Percentiles rank a stretch among this genome's conserved stretches.
These are phyloP conservation scores for Abrostola triplasia DNA, from an alignment of 2,888 invertebrate genomes.

Conservation along the genomic window DNA sequence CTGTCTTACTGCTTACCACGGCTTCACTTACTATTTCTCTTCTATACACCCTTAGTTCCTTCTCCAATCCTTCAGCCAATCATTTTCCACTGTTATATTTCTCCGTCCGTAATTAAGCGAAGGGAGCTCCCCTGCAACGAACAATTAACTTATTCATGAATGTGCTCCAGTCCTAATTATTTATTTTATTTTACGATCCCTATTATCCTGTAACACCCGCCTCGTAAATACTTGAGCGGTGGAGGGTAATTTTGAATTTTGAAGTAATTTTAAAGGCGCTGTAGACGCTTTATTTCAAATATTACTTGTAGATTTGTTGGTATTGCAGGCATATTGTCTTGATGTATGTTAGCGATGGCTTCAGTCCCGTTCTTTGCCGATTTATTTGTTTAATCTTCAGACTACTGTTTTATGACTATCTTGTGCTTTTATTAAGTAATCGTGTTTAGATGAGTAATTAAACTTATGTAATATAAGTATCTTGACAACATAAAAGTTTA, in stretches of 20 bases:
- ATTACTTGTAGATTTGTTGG: constrained; percentile 53
- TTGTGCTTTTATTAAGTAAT: constrained; percentile 18
- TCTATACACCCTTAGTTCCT: constrained; percentile 23
- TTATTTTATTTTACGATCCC: constrained; percentile 86
- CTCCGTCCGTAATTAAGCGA: constrained; percentile 74
- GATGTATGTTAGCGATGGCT: constrained; percentile 27
- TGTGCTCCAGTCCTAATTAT: constrained; percentile 81
- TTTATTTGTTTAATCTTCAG: constrained; percentile 47
- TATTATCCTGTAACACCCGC: constrained; percentile 80
- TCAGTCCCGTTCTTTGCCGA: constrained; percentile 13
- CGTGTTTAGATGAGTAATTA: constrained; percentile 17
- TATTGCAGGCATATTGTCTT: constrained; percentile 30
- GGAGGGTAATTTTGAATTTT: constrained; percentile 69
- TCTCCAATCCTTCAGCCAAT: constrained; percentile 57
- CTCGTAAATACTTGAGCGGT: constrained; percentile 82
- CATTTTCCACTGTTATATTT: constrained; percentile 70
- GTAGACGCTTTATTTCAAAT: constrained; percentile 59
- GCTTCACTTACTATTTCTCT: too few species aligned
- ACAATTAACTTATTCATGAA: constrained; percentile 86
- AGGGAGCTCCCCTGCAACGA: constrained; percentile 68
- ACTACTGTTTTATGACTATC: constrained; percentile 20
- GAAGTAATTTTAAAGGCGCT: constrained; percentile 62
- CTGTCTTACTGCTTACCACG: too few species aligned
- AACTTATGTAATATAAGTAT: too few species aligned
- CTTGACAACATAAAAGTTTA: too few species aligned